These are phyloP conservation scores for Geopemphigus sp. DNA, from an alignment of 1,140 invertebrate species.

Conservation along the genomic window DNA sequence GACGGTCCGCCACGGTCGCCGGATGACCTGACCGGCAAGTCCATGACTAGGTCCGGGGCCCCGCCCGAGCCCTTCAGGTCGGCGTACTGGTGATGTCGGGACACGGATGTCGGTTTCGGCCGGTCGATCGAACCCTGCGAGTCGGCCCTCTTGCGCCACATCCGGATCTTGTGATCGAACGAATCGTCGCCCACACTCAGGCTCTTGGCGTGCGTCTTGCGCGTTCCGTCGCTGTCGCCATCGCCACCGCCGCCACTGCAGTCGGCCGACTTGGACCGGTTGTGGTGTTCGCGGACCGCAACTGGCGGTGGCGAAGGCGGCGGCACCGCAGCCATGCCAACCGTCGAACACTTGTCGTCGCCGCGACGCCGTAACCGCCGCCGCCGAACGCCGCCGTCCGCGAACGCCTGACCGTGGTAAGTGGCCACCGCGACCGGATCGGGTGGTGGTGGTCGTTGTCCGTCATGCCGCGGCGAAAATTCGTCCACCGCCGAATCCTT, in stretches of 20 bases:
- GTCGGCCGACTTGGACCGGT: slow-evolving; percentile 6
- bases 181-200: slow-evolving; percentile 57
- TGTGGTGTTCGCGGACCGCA: slow-evolving; percentile 6
- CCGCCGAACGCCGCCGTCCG: slow-evolving; percentile 23
- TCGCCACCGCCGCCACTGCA: not conserved
- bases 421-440: not conserved
- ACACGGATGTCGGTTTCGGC: slow-evolving; percentile 31
- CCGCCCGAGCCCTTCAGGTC: not conserved
- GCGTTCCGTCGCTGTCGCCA: slow-evolving; percentile 7
- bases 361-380: not conserved
- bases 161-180: slow-evolving; percentile 61
- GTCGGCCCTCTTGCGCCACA: slow-evolving; percentile 64
- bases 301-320: not conserved
- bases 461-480: slow-evolving; percentile 4
- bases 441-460: not conserved
- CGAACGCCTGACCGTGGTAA: too few species aligned
- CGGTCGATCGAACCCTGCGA: slow-evolving; percentile 59
- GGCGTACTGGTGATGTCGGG: not conserved
- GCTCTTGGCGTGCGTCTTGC: slow-evolving; percentile 58
- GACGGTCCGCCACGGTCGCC: not conserved
- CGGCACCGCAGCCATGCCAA: too few species aligned
- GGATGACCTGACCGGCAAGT: slow-evolving; percentile 62
- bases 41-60: slow-evolving; percentile 86
- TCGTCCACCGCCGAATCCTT: slow-evolving; percentile 51
- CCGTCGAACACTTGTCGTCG: too few species aligned